These are phyloP conservation scores for Ia io DNA, from an alignment of 2,113 vertebrate species.

Conservation along the genomic window DNA sequence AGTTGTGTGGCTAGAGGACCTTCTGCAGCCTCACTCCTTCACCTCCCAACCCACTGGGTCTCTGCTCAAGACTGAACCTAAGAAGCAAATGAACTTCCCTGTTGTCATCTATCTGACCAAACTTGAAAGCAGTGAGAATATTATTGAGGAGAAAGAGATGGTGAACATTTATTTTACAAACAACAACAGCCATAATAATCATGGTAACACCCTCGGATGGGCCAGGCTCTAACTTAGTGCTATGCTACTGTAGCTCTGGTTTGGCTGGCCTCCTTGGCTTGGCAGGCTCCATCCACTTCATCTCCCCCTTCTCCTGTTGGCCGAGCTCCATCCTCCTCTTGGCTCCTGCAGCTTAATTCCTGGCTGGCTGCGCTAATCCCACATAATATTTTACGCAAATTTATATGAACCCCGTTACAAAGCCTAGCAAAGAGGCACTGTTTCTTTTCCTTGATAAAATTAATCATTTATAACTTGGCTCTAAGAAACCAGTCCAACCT, in stretches of 20 bases:
- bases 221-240: conserved; percentile 58
- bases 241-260: conserved; percentile 71
- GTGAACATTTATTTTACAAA: conserved; percentile 19
- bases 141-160: neutral
- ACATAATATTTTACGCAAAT: conserved; percentile 85
- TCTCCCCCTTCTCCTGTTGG: conserved; percentile 82
- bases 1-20: neutral
- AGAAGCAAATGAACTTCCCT: neutral
- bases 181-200: conserved; percentile 5
- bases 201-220: neutral
- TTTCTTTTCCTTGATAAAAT: conserved; percentile 82
- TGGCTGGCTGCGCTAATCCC: conserved; percentile 81
- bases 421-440: conserved; percentile 79
- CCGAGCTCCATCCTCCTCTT: conserved; percentile 72
- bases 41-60: neutral
- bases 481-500: conserved; percentile 59
- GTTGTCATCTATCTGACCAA: neutral
- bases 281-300: conserved; percentile 73
- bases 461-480: conserved; percentile 79
- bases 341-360: conserved; percentile 73
- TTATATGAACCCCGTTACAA: conserved; percentile 81
- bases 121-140: neutral
- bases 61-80: neutral
- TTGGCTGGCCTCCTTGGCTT: conserved; percentile 78
- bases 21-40: fast-evolving